These are phyloP conservation scores for Metacarcinus magister DNA, from an alignment of 2,888 invertebrate genomes.

Conservation along the genomic window DNA sequence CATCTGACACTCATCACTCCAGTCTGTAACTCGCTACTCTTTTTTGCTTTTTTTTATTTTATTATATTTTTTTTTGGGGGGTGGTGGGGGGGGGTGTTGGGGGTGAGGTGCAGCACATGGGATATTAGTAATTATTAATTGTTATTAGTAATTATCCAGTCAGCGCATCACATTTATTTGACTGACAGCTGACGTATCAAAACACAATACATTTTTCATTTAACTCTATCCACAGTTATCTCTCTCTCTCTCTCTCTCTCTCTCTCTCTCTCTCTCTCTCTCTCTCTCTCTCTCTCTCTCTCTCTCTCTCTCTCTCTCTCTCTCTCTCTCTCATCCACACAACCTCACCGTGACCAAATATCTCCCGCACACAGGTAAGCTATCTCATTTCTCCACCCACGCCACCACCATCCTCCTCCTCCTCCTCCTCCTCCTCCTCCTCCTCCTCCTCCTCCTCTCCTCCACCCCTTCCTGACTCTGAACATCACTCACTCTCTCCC, in stretches of 20 bases:
- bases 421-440: background rate
- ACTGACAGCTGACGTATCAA: background rate
- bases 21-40: background rate
- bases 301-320: constrained; percentile 48
- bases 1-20: constrained; percentile 7
- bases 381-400: background rate
- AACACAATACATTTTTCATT: background rate
- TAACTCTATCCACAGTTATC: constrained; percentile 7
- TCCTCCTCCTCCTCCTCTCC: background rate
- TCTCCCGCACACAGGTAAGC: background rate
- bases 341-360: background rate
- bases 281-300: constrained; percentile 48
- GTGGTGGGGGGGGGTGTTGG: too few species aligned
- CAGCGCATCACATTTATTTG: background rate
- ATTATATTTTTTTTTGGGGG: too few species aligned
- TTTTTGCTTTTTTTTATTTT: too few species aligned
- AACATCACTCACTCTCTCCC: constrained; percentile 44
- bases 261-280: constrained; percentile 43
- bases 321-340: constrained; percentile 11
- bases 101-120: background rate
- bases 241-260: constrained; percentile 26
- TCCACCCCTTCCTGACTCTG: background rate
- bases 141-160: background rate
- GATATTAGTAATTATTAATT: constrained; percentile 38
- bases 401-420: background rate